These are phyloP conservation scores for Yoshiicerus persimilis DNA, from an alignment of 1,140 invertebrate genomes.

Conservation along the genomic window DNA sequence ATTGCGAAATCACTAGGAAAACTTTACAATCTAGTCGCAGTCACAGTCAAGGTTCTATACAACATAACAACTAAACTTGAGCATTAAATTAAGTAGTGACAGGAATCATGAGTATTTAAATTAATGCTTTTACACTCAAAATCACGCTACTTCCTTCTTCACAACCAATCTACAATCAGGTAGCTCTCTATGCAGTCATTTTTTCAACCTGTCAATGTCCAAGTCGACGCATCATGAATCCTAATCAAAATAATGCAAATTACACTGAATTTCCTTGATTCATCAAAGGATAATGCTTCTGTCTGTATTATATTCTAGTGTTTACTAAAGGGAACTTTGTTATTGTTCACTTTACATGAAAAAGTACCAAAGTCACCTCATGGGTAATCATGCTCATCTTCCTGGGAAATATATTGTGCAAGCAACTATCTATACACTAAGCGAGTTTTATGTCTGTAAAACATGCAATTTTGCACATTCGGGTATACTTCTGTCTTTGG, in stretches of 20 bases:
- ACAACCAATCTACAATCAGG: not conserved
- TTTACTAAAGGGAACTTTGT: no score
- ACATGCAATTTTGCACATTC: no score
- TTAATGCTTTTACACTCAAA: not conserved
- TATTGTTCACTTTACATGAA: not conserved
- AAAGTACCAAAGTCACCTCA: not conserved
- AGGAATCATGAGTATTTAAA: not conserved
- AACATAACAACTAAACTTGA: not conserved
- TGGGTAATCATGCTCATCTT: not conserved
- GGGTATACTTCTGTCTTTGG: no score
- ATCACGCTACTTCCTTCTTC: not conserved
- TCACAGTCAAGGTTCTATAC: not conserved
- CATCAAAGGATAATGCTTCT: not conserved
- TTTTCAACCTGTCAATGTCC: not conserved
- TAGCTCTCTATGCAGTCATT: not conserved
- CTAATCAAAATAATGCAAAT: not conserved
- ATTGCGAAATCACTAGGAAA: not conserved
- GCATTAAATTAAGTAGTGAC: not conserved
- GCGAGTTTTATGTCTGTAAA: no score
- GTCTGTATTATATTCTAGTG: no score
- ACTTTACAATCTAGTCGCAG: not conserved
- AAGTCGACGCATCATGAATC: not conserved
- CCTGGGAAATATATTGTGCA: no score
- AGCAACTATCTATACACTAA: no score
- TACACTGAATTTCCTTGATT: not conserved